A percentile compares a stretch with the other conserved stretches of the same genome.
Evolutionary conservation across 2,113 vertebrate genomes (phyloP).

Genomic region (Stegastes partitus): DNA sequence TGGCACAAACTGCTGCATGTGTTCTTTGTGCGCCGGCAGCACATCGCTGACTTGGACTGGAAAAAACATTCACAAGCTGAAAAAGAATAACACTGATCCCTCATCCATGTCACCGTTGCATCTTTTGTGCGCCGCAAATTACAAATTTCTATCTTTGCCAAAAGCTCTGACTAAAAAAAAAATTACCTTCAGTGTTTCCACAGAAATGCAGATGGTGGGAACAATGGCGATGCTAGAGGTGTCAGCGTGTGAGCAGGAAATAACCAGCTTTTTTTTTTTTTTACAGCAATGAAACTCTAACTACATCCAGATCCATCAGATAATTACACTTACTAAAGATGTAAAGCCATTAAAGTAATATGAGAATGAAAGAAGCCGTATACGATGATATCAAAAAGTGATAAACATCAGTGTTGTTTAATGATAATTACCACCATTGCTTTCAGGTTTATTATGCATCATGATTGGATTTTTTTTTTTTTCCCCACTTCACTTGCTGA

Average conservation of each 20-base stretch:
- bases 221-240: constrained; percentile 21
- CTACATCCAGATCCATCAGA: constrained; percentile 21
- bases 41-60: neutral
- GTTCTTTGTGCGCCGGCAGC: too few relatives aligned
- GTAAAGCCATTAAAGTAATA: constrained; percentile 11
- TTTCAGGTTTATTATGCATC: constrained; percentile 47
- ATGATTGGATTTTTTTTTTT: constrained; percentile 32
- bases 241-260: constrained; percentile 11
- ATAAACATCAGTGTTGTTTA: constrained; percentile 52
- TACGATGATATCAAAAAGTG: constrained; percentile 15
- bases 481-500: neutral
- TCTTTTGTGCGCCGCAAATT: neutral
- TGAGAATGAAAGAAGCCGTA: constrained; percentile 1
- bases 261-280: constrained; percentile 12
- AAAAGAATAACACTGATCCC: neutral
- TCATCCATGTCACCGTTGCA: neutral
- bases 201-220: constrained; percentile 37
- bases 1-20: neutral
- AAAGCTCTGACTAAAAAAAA: constrained; percentile 19
- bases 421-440: constrained; percentile 48
- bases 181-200: constrained; percentile 19
- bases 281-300: constrained; percentile 4
- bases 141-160: constrained; percentile 17
- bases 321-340: constrained; percentile 39
- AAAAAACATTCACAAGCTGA: neutral